These are phyloP conservation scores for Tokudaia tokunoshimensis DNA, from an alignment of 2,797 vertebrate species.

Conservation along the genomic window DNA sequence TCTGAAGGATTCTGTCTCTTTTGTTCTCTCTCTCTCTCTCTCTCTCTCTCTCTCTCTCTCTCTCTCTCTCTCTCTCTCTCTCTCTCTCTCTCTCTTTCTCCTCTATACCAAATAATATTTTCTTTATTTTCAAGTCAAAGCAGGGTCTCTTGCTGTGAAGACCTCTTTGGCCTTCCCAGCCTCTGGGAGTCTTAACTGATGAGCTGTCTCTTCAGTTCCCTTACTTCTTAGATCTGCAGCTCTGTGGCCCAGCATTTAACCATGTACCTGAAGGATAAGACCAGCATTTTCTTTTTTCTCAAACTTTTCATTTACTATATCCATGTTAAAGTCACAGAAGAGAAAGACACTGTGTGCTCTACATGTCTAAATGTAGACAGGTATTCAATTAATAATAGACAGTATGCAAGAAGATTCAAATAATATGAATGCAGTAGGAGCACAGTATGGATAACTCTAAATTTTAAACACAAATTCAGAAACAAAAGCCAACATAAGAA, in stretches of 20 bases:
- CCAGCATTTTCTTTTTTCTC: not conserved
- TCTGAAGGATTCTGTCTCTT: not conserved
- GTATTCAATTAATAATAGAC: not conserved
- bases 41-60: no score
- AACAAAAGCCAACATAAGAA: not conserved
- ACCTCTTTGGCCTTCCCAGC: not conserved
- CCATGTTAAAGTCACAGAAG: conserved; percentile 22
- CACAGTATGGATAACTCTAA: not conserved
- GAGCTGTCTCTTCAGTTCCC: not conserved
- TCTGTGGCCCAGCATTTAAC: not conserved
- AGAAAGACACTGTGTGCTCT: not conserved
- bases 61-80: no score
- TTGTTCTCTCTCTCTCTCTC: not conserved
- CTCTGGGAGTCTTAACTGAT: not conserved
- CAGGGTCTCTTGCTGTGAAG: not conserved
- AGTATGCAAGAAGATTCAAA: not conserved
- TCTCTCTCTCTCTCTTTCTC: not conserved
- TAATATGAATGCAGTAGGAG: not conserved
- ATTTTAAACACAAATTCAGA: conserved; percentile 17
- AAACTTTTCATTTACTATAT: not conserved
- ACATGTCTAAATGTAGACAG: not conserved
- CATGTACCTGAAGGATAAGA: not conserved
- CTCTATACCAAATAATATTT: not conserved
- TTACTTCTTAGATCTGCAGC: not conserved
- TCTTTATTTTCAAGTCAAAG: not conserved